A percentile compares a stretch with the other conserved stretches of the same genome.
phyloP scores from a whole-genome alignment of 2,888 invertebrate genomes.

The Cheilosia pagana region DNA sequence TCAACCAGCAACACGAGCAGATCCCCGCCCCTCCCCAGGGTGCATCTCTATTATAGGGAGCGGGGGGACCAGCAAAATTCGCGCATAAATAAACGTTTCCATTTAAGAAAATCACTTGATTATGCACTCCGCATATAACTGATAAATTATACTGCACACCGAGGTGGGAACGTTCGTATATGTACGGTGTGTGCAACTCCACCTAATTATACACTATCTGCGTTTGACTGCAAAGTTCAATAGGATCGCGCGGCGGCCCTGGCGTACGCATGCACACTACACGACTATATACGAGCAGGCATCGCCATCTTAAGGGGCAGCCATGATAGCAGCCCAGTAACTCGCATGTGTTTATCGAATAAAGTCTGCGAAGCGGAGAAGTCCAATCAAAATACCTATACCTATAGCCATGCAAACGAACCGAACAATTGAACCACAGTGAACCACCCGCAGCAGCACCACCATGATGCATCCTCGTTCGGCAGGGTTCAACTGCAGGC shows the following conservation, averaged over 20 bases:
- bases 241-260: constrained; percentile 48
- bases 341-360: constrained; percentile 70
- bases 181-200: constrained; percentile 47
- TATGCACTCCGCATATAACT: constrained; percentile 75
- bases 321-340: constrained; percentile 49
- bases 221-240: constrained; percentile 70
- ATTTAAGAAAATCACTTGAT: constrained; percentile 79
- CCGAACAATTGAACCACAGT: constrained; percentile 36
- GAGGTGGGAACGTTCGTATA: constrained; percentile 62
- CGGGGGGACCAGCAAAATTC: constrained; percentile 25
- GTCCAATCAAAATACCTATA: constrained; percentile 63
- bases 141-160: constrained; percentile 65
- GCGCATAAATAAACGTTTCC: constrained; percentile 75
- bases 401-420: constrained; percentile 24
- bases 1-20: constrained; percentile 11
- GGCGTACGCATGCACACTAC: constrained; percentile 46
- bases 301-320: constrained; percentile 51
- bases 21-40: constrained; percentile 9
- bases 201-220: constrained; percentile 71
- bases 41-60: constrained; percentile 72
- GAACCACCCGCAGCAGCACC: constrained; percentile 53
- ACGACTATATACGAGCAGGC: not conserved
- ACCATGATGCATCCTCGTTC: constrained; percentile 32
- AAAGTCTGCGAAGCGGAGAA: constrained; percentile 51
- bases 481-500: constrained; percentile 67